Evolutionary conservation across 1,140 invertebrate genomes (phyloP), one percentile per base, ranked within the genome.

Genomic region (Philotrypesis tridentata): DNA sequence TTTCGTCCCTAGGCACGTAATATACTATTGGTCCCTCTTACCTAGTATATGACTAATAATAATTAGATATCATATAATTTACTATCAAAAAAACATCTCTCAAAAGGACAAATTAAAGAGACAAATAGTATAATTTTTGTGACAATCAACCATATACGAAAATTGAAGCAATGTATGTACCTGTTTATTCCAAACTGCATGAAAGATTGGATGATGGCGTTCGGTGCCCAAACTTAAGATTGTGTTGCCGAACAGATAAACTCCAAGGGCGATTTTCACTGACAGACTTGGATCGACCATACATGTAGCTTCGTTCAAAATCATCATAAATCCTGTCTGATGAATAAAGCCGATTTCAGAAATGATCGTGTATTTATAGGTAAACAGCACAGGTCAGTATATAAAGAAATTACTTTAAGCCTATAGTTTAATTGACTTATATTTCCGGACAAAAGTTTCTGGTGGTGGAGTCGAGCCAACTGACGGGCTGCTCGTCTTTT

Each of bases 211-310:
- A n/a, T 93, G 88, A 90, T 98, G 97, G 76, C 96, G 92, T 83
- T 96, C 94, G 0, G 96, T 97, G 65, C 97, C 97, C 82, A 96
- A 93, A 17, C 95, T 95, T 7, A 95, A 91, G 21, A 97, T 89
- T 0, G 95, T 94, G 87, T 96, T 96, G 14, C 94, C 94, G 87
- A 96, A 95, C 7, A 96, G 89, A 75, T 94, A 94, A 82, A 95
- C 94, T 3, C 95, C 95, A 17, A 96, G 91, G 0, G 94, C 95
- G 86, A 95, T 94, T 89, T 96, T 96, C 17, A 96, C 94, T 0
- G 95, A 95, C 9, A 96, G 92, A 84, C 94, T 95, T 2, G 95
- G 94, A 83, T 93, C 94, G 61, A 95, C 91, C 31, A 93, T 92
- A 79, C 94, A 93, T 21, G 95, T 89, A 1, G 95, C 95, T 87